Evolutionary conservation across 2,797 vertebrate species (phyloP), one percentile per base, ranked within the genome.

Genomic region (Enteromius thamalakanensis): DNA sequence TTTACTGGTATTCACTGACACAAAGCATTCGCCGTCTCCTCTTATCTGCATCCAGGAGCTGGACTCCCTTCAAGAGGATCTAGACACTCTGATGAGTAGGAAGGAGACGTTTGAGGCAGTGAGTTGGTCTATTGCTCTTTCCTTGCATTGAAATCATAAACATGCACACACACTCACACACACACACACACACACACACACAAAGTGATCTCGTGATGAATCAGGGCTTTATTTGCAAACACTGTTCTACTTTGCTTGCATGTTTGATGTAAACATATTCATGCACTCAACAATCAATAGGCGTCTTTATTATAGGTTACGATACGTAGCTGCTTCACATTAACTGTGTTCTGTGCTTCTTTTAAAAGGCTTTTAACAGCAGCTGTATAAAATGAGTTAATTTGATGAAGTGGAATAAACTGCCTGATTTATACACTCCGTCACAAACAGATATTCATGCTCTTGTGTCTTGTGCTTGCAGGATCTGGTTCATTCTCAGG

Each of bases 401-500:
- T 11, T 42, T 40, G 0, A 67, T 37, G 19, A 40, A 68, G 19
- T 68, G 0, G 34, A 42, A 10, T 5, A 2, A 21, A 40, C 34
- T n/a, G 34, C 5, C 37, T 68, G 11, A 42, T n/a, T 68, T n/a
- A 2, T 37, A n/a, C 65, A 12, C 32, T 40, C 19, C n/a, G 10
- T n/a, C 65, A 14, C 21, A 23, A 37, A 4, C 64, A 67, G 2
- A 11, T 17, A n/a, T 67, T 67, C 64, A 67, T 2, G 2, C 34
- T 40, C 34, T 3, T 71, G 11, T 76, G n/a, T 40, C 17, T 4
- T 65, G n/a, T 70, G 34, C 55, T 17, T 23, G 40, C 87, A 99
- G 98, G 97, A 98, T 92, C 93, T 98, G 88, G 89, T 91, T 76
- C 95, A 97, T 83, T 97, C 95, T 0, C 95, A 93, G 14, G 92